Conservation (phyloP, 2,113 vertebrate species). For the Dascyllus trimaculatus region DNA sequence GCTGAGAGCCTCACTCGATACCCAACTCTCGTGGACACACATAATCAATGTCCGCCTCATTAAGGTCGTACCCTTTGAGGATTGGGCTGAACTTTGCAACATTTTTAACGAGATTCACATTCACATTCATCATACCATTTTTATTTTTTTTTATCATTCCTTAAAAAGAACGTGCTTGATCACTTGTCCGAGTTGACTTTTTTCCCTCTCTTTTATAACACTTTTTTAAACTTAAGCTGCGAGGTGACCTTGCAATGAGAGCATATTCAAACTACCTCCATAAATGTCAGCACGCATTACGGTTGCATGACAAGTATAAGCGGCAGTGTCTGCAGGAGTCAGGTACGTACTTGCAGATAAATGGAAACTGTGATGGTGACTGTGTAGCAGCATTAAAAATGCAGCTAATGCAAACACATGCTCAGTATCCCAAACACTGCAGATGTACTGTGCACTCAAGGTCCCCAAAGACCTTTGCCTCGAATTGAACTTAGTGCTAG, state of each 20-base stretch:
- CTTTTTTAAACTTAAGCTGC: slow-evolving; percentile 22
- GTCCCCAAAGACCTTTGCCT: slow-evolving; percentile 6
- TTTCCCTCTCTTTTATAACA: not conserved
- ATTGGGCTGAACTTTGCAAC: slow-evolving; percentile 77
- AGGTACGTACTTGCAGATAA: not conserved
- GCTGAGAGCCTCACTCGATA: slow-evolving; percentile 76
- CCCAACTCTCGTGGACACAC: slow-evolving; percentile 75
- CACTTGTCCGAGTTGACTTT: slow-evolving; percentile 37
- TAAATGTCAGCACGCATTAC: slow-evolving; percentile 24
- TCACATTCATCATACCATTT: slow-evolving; percentile 39
- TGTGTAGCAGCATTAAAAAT: not conserved
- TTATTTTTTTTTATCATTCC: slow-evolving; percentile 15
- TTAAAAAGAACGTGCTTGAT: slow-evolving; percentile 55
- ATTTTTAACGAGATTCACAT: slow-evolving; percentile 75
- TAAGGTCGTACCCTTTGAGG: slow-evolving; percentile 78
- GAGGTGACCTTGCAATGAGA: slow-evolving; percentile 31
- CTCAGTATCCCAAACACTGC: not conserved
- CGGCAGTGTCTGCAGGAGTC: not conserved
- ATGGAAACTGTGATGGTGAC: not conserved
- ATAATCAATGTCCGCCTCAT: slow-evolving; percentile 84
- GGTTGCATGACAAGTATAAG: slow-evolving; percentile 12
- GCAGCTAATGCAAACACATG: not conserved
- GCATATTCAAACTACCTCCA: slow-evolving; percentile 13
- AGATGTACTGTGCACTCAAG: not conserved
- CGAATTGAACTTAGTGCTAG: not conserved